A percentile compares a stretch with the other conserved stretches of the same genome.
These are phyloP conservation scores for Ariopsis seemanni DNA, from an alignment of 2,113 vertebrate genomes.

Conservation along the genomic window DNA sequence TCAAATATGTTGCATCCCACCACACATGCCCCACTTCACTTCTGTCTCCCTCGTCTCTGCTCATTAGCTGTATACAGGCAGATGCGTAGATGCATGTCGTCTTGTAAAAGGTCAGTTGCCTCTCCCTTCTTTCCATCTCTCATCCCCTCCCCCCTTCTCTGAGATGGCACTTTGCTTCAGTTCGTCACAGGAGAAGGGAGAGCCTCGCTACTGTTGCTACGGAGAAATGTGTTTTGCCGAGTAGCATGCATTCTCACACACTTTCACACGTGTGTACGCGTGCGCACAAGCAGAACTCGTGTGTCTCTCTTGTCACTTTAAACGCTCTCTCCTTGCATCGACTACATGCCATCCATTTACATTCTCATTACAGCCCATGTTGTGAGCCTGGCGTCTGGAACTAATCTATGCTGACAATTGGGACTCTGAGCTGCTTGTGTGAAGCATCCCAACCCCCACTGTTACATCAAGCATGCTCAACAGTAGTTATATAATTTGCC, in stretches of 20 bases:
- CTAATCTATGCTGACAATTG: constrained; percentile 59
- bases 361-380: constrained; percentile 45
- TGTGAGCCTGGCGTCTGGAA: constrained; percentile 55
- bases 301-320: constrained; percentile 16
- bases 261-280: constrained; percentile 2
- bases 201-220: constrained; percentile 48
- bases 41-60: constrained; percentile 11
- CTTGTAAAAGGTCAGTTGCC: constrained; percentile 43
- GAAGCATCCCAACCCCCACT: constrained; percentile 38
- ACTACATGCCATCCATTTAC: constrained; percentile 41
- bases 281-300: background rate
- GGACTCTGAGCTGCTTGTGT: constrained; percentile 46
- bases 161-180: constrained; percentile 34
- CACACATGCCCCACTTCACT: constrained; percentile 5
- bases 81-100: constrained; percentile 38
- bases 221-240: constrained; percentile 39
- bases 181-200: constrained; percentile 26
- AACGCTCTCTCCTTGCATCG: constrained; percentile 22
- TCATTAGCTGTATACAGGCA: constrained; percentile 30
- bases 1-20: background rate
- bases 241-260: constrained; percentile 14
- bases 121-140: constrained; percentile 17
- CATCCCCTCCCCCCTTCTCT: constrained; percentile 26
- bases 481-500: constrained; percentile 49
- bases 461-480: constrained; percentile 20